Evolutionary conservation across 2,888 invertebrate species (phyloP), one percentile per base, ranked within the genome.

Genomic region (Sphaerophoria rueppellii): DNA sequence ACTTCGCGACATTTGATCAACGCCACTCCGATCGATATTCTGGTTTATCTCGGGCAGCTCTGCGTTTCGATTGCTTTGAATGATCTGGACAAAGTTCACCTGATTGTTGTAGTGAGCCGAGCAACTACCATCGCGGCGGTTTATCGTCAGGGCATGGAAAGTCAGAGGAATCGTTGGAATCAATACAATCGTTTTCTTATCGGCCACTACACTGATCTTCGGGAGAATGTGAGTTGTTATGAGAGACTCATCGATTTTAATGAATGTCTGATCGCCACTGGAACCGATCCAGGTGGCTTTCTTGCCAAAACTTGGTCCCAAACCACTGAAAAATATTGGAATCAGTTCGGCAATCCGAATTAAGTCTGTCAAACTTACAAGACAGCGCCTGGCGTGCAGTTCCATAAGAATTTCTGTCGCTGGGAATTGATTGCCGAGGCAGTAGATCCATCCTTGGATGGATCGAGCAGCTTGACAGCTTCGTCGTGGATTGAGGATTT

Each of bases 261-360:
- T 93, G 90, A 97, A 98, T 1, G 99, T 99, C 92, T 98, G 97
- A 93, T 99, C 99, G 0, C 98, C 98, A n/a, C 97, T 96, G 4
- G 98, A 98, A 0, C 97, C 96, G 14, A 99, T 94, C 98, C 98
- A 98, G 0, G 97, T 97, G 0, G 98, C 99, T 88, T 96, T 94
- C 87, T 97, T 95, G 0, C 98, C 96, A 92, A 95, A 95, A 76
- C 95, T 95, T 0, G 97, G 95, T 0, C 99, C 99, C 48, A 95
- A 93, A 54, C 94, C 92, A 85, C 94, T 93, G 55, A 70, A 43
- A 67, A 70, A 63, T 52, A 58, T 57, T 46, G 61, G 37, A 48
- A 65, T 32, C 35, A 43, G 55, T 54, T 46, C 37, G 11, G 16
- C 24, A 54, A 50, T 11, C 11, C 40, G 16, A 54, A 46, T 50